Evolutionary conservation across 2,113 vertebrate species (phyloP).

Genomic region (Rhineura floridana): DNA sequence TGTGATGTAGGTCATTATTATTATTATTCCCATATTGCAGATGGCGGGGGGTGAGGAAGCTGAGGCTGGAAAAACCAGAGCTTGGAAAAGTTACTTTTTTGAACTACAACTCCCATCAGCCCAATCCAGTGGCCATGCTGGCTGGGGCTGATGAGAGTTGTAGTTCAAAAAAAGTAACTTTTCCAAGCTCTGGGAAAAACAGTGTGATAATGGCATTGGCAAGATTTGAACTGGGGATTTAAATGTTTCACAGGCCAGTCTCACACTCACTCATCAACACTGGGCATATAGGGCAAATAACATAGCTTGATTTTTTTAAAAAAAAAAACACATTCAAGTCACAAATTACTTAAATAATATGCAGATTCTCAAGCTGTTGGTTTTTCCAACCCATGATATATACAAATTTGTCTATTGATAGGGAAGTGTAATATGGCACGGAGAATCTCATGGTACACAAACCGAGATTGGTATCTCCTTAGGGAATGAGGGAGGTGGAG

Average conservation of each 20-base stretch:
- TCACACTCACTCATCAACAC: background rate
- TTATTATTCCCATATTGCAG: background rate
- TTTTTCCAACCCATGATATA: background rate
- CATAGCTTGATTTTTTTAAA: background rate
- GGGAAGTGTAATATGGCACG: background rate
- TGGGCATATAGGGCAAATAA: background rate
- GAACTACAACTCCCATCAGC: too few relatives aligned
- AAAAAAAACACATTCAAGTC: background rate
- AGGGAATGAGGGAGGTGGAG: background rate
- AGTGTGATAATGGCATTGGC: background rate
- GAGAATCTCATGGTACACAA: background rate
- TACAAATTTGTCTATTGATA: slow-evolving; percentile 4
- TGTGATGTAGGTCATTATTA: background rate
- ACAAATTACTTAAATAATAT: background rate
- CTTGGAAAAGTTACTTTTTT: too few relatives aligned
- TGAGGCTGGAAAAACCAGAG: background rate
- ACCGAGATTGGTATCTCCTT: background rate
- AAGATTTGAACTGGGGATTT: background rate
- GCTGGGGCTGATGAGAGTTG: too few relatives aligned
- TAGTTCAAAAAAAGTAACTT: too few relatives aligned
- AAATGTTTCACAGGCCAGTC: background rate
- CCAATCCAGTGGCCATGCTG: too few relatives aligned
- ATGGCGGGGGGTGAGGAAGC: background rate
- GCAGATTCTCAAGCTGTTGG: background rate
- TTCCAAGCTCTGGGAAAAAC: too few relatives aligned